phyloP scores from a whole-genome alignment of 2,797 vertebrate genomes.

The Artibeus lituratus region DNA sequence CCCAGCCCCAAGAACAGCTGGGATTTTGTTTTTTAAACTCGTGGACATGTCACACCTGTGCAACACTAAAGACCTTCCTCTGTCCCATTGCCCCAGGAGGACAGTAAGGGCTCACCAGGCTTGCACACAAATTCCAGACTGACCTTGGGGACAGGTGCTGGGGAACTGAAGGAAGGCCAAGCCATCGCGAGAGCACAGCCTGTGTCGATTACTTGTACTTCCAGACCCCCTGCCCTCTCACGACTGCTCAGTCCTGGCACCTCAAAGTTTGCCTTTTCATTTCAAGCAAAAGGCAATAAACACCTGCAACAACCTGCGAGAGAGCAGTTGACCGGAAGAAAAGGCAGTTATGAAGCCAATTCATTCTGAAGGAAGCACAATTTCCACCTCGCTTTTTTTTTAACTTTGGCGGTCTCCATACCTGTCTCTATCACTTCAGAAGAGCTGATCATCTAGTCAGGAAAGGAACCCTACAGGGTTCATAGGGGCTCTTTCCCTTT shows the following conservation, averaged over 20 bases:
- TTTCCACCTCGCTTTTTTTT: constrained; percentile 45
- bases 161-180: constrained; percentile 61
- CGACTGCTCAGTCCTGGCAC: constrained; percentile 60
- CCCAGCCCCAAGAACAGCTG: constrained; percentile 67
- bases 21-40: constrained; percentile 65
- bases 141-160: constrained; percentile 11
- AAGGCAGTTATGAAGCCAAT: constrained; percentile 65
- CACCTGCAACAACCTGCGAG: constrained; percentile 55
- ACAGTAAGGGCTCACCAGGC: constrained; percentile 33
- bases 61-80: constrained; percentile 80
- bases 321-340: constrained; percentile 1
- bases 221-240: constrained; percentile 63
- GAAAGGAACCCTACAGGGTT: constrained; percentile 23
- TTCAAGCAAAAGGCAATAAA: constrained; percentile 84
- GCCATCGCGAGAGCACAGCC: constrained; percentile 56
- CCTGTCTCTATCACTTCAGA: constrained; percentile 70
- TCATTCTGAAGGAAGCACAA: constrained; percentile 74
- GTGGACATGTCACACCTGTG: constrained; percentile 83
- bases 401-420: constrained; percentile 47
- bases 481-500: background rate
- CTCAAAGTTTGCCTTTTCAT: constrained; percentile 77
- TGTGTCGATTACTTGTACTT: constrained; percentile 83
- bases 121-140: constrained; percentile 45
- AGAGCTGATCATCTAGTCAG: constrained; percentile 41
- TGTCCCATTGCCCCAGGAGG: background rate